These are phyloP conservation scores for Lepus townsendii DNA, from an alignment of 2,797 vertebrate genomes.

Conservation along the genomic window DNA sequence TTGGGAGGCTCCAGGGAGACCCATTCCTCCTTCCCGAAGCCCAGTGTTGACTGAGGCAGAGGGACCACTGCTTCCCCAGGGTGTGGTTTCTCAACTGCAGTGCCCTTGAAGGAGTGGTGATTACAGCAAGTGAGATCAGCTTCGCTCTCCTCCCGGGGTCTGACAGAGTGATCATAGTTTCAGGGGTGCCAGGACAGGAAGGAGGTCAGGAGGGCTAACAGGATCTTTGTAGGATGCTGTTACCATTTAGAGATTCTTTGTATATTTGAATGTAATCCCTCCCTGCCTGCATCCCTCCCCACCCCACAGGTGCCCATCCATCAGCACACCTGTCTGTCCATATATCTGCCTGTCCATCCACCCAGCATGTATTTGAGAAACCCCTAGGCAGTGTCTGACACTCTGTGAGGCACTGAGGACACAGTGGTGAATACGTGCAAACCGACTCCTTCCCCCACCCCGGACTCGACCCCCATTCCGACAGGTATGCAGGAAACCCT, in stretches of 20 bases:
- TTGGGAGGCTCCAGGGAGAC: not conserved
- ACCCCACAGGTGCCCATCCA: too few species aligned
- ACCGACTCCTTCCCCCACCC: not conserved
- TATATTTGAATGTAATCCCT: not conserved
- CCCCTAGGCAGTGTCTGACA: not conserved
- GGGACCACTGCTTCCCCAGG: not conserved
- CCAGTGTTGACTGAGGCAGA: not conserved
- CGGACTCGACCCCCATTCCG: not conserved
- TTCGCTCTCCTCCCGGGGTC: too few species aligned
- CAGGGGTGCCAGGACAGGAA: not conserved
- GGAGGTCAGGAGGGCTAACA: too few species aligned
- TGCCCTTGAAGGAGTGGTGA: not conserved
- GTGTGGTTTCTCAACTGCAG: not conserved
- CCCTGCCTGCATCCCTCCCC: too few species aligned
- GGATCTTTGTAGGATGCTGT: not conserved
- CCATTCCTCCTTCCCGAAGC: not conserved
- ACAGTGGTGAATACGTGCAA: not conserved
- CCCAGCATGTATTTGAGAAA: rapidly evolving
- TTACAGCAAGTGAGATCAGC: not conserved
- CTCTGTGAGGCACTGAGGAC: not conserved
- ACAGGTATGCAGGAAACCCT: not conserved
- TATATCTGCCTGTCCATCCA: too few species aligned
- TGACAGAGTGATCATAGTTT: not conserved
- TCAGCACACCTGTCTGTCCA: not conserved
- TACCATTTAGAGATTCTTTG: not conserved